A percentile compares a stretch with the other conserved stretches of the same genome.
These are phyloP conservation scores for Tokudaia muenninki DNA, from an alignment of 2,797 vertebrate genomes.

Conservation along the genomic window DNA sequence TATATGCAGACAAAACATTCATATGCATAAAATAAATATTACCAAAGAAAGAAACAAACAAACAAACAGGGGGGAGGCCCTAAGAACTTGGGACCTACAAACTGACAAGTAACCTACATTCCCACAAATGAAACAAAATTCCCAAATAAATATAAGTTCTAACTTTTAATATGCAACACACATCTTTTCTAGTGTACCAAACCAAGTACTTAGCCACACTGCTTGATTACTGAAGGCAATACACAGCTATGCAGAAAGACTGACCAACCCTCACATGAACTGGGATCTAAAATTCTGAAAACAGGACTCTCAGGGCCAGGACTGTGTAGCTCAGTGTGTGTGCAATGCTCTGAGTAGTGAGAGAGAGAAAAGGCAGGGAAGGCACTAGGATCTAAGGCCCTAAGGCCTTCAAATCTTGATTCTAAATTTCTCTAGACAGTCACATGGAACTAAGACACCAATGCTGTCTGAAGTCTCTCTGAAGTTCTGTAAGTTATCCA, in stretches of 20 bases:
- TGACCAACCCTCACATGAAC: not conserved
- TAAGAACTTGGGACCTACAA: not conserved
- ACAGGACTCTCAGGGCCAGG: not conserved
- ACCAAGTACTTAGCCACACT: not conserved
- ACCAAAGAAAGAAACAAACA: not conserved
- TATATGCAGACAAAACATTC: not conserved
- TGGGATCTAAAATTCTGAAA: slow-evolving; percentile 35
- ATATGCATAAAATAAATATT: not conserved
- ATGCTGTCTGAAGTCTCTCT: not conserved
- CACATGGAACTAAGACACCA: not conserved
- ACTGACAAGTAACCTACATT: not conserved
- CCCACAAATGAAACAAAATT: slow-evolving; percentile 59
- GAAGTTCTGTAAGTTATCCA: slow-evolving; percentile 1
- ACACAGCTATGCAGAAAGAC: not conserved
- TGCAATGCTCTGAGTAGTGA: not conserved
- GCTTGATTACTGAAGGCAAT: not conserved
- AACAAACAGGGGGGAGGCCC: too few species aligned
- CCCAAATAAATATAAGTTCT: not conserved
- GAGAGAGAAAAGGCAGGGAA: not conserved
- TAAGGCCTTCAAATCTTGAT: not conserved
- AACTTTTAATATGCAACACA: not conserved
- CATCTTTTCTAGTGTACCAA: not conserved
- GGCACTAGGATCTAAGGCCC: not conserved
- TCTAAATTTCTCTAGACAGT: not conserved
- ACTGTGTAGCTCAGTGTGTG: not conserved